phyloP scores from a whole-genome alignment of 2,888 invertebrate genomes.

The Eupelmus urozonus region DNA sequence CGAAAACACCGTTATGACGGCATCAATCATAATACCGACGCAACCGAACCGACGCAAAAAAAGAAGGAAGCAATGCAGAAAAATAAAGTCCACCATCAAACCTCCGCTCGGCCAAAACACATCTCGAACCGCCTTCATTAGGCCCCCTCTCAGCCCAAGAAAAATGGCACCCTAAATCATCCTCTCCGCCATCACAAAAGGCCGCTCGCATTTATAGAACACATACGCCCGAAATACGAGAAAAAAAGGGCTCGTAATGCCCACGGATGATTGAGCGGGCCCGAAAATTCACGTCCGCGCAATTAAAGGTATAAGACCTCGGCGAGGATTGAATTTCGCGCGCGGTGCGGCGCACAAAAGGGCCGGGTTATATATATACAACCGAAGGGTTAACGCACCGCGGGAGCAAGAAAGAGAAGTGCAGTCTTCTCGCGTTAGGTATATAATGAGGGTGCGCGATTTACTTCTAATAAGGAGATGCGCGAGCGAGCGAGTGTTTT shows the following conservation, averaged over 20 bases:
- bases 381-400: conserved; percentile 24
- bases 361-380: too few relatives aligned
- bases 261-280: conserved; percentile 37
- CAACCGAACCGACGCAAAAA: neutral
- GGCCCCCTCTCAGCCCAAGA: conserved; percentile 32
- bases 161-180: conserved; percentile 52
- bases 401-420: conserved; percentile 10
- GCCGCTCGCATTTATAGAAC: conserved; percentile 22
- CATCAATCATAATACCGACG: conserved; percentile 1
- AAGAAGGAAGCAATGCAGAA: neutral
- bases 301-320: conserved; percentile 38
- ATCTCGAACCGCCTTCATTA: conserved; percentile 26
- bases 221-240: neutral
- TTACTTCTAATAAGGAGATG: conserved; percentile 75
- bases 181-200: neutral
- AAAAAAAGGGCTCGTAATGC: conserved; percentile 4
- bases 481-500: conserved; percentile 63
- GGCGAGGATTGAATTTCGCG: conserved; percentile 60
- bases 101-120: neutral
- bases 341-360: too few relatives aligned
- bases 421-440: conserved; percentile 16
- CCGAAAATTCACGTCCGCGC: conserved; percentile 30
- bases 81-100: too few relatives aligned
- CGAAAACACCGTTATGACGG: neutral
- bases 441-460: conserved; percentile 73